Evolutionary conservation across 2,797 vertebrate genomes (phyloP), one percentile per base, ranked within the genome.

Genomic region (Enteromius argenteus): DNA sequence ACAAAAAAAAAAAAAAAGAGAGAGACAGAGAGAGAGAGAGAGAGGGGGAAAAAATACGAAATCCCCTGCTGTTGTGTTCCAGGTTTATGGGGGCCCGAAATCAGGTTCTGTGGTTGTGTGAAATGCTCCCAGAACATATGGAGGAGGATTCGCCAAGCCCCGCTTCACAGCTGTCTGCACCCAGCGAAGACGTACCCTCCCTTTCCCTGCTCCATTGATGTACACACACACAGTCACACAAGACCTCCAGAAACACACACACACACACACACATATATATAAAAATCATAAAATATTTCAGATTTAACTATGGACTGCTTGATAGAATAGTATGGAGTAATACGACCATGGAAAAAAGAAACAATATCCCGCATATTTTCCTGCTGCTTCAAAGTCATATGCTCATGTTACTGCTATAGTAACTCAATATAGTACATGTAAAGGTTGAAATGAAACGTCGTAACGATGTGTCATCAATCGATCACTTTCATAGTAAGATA

Each of bases 81-180:
- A 90, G 93, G 91, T 90, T 90, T 91, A 88, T 87, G 89, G 91
- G 90, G 90, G 90, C 89, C 92, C 91, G 90, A 86, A 81, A 89
- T 88, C 88, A 81, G 86, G 2, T 84, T 89, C 86, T 89, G 88
- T 86, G 87, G 79, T 83, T 92, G 92, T 92, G 92, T 87, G 86
- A 91, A 94, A 93, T 72, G 83, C 92, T 95, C 93, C 92, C 93
- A 91, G 88, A 92, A 90, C 92, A 95, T 94, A 95, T 93, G 93
- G 93, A 92, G 92, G 94, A 91, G 85, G 89, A 94, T 88, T 89
- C 90, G 90, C 89, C 90, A 91, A 94, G 92, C 91, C 92, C 89
- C 91, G 91, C 92, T 92, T 92, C 94, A 94, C 94, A 95, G 94
- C 95, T 95, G 94, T 94, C 94, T 93, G 90, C 92, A 93, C 91